A percentile compares a stretch with the other conserved stretches of the same genome.
Evolutionary conservation across 2,113 vertebrate genomes (phyloP).

Genomic region (Ginglymostoma cirratum): DNA sequence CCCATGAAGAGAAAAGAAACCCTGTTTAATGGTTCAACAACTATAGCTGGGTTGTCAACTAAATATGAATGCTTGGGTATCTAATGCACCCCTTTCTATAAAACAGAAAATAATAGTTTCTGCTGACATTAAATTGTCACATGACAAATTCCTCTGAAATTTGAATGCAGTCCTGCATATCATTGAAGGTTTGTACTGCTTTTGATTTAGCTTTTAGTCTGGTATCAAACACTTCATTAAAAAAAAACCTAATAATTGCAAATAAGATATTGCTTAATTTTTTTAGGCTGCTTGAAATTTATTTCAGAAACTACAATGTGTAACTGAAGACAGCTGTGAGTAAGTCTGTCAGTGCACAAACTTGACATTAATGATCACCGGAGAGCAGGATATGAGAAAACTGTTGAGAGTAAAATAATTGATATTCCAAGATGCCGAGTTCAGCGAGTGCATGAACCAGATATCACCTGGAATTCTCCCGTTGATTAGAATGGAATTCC

Average conservation of each 20-base stretch:
- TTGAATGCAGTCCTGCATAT: background rate
- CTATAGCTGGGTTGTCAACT: background rate
- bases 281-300: background rate
- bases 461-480: background rate
- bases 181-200: background rate
- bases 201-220: background rate
- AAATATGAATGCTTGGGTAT: background rate
- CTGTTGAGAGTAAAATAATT: background rate
- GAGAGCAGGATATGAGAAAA: background rate
- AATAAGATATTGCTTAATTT: background rate
- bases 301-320: background rate
- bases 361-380: background rate
- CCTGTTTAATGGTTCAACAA: background rate
- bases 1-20: background rate
- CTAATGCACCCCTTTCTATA: background rate
- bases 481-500: background rate
- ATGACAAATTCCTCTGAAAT: background rate
- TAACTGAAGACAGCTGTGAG: background rate
- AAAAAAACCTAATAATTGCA: background rate
- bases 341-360: background rate
- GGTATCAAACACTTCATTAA: background rate
- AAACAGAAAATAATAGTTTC: no score
- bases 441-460: background rate
- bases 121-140: background rate
- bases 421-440: background rate